phyloP scores from a whole-genome alignment of 2,797 vertebrate genomes.

The Crocodylus rhombifer region DNA sequence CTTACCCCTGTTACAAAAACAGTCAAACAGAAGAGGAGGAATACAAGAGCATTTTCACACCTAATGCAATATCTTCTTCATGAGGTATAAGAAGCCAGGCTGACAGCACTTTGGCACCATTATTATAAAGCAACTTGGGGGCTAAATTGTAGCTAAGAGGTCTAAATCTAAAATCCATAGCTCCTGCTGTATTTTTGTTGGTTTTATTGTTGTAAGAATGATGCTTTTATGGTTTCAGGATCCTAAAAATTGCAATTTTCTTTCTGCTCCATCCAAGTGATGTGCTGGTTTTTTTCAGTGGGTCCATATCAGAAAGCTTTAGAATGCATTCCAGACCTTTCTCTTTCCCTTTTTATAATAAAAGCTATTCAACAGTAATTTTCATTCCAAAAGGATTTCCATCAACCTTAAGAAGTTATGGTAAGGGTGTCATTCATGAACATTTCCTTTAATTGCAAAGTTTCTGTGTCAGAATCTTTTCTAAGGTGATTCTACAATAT shows the following conservation, averaged over 20 bases:
- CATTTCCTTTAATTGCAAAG: conserved; percentile 31
- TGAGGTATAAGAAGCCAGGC: not conserved
- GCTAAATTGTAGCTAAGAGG: not conserved
- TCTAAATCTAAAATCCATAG: conserved; percentile 4
- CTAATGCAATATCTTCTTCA: conserved; percentile 33
- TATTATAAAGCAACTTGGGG: conserved; percentile 1
- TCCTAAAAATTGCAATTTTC: not conserved
- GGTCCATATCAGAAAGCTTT: conserved; percentile 33
- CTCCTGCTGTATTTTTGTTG: not conserved
- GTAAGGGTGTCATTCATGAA: conserved; percentile 34
- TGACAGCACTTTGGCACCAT: not conserved
- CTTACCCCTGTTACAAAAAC: not conserved
- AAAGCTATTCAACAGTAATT: conserved; percentile 9
- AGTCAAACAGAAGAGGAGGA: not conserved
- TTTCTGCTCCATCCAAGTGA: not conserved
- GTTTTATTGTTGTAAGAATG: not conserved
- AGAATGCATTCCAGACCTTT: conserved; percentile 30
- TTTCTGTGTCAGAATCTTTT: conserved; percentile 53
- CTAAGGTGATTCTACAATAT: not conserved
- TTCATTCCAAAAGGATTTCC: conserved; percentile 40
- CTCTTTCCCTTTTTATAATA: not conserved
- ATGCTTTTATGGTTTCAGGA: not conserved
- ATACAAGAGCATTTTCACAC: not conserved
- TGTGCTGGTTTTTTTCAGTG: conserved; percentile 6
- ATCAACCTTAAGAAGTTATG: conserved; percentile 18